phyloP scores from a whole-genome alignment of 2,797 vertebrate species.

The Sphenodon punctatus region DNA sequence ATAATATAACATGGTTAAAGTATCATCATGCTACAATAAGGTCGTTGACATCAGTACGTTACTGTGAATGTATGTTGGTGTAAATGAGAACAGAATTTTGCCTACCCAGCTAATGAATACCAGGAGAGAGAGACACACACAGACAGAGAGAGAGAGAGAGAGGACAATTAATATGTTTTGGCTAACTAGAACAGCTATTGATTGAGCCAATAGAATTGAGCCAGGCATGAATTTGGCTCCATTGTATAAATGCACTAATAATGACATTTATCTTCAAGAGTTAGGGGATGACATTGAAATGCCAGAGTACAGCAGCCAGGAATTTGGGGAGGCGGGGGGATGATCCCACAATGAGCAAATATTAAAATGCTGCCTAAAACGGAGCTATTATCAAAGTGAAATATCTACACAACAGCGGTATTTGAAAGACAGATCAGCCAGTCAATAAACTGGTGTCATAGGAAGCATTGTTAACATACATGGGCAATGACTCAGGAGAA shows the following conservation, averaged over 20 bases:
- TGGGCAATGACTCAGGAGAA: background rate
- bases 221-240: background rate
- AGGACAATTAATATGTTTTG: too few relatives aligned
- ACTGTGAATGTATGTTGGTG: background rate
- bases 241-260: background rate
- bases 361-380: background rate
- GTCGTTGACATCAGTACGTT: background rate
- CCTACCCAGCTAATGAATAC: background rate
- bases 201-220: conserved; percentile 28
- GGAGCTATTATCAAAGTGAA: background rate
- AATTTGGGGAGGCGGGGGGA: background rate
- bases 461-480: background rate
- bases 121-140: background rate
- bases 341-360: background rate
- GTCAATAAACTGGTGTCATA: background rate
- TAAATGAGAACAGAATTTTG: background rate
- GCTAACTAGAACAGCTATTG: too few relatives aligned
- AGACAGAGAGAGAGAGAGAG: background rate
- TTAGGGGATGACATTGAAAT: accelerated
- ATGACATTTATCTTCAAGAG: background rate
- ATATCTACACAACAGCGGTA: background rate
- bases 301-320: background rate
- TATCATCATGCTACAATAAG: background rate
- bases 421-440: background rate
- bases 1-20: background rate